These are phyloP conservation scores for Drosophila paramelanica DNA, from an alignment of 2,888 invertebrate genomes.

Conservation along the genomic window DNA sequence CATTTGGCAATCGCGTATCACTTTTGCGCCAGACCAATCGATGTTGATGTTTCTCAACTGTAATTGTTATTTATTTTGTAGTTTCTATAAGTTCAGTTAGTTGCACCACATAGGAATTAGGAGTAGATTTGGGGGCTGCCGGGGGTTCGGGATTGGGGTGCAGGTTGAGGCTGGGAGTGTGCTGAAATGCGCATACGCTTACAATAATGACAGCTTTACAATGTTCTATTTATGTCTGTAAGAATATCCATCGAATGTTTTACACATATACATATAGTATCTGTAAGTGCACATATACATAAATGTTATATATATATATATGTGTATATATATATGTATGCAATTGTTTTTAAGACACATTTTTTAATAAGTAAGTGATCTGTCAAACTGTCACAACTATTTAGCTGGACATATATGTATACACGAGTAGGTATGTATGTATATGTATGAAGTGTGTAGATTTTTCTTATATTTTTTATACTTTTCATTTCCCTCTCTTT, in stretches of 20 bases:
- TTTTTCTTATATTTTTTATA: slow-evolving; percentile 9
- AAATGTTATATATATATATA: slow-evolving; percentile 3
- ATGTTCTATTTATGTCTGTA: slow-evolving; percentile 27
- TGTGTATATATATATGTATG: slow-evolving; percentile 22
- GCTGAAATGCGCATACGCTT: slow-evolving; percentile 22
- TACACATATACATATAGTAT: slow-evolving; percentile 21
- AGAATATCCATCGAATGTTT: slow-evolving; percentile 18
- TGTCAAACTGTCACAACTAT: slow-evolving; percentile 15
- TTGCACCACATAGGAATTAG: slow-evolving; percentile 49
- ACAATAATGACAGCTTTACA: slow-evolving; percentile 55
- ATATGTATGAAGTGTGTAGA: neutral
- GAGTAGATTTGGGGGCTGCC: neutral
- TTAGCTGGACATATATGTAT: slow-evolving; percentile 1
- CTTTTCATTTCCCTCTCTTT: slow-evolving; percentile 1
- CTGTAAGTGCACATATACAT: slow-evolving; percentile 21
- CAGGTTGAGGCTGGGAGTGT: slow-evolving; percentile 1
- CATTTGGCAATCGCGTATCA: slow-evolving; percentile 14
- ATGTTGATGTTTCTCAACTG: slow-evolving; percentile 13
- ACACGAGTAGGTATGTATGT: neutral
- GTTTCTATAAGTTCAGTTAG: slow-evolving; percentile 26
- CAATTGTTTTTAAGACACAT: slow-evolving; percentile 72
- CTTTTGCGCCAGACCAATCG: slow-evolving; percentile 5
- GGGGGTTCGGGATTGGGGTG: neutral
- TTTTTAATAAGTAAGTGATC: slow-evolving; percentile 73
- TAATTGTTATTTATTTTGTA: neutral